Base-by-base conservation (phyloP, 2,113 vertebrate species). In the Chinchilla lanigera region DNA sequence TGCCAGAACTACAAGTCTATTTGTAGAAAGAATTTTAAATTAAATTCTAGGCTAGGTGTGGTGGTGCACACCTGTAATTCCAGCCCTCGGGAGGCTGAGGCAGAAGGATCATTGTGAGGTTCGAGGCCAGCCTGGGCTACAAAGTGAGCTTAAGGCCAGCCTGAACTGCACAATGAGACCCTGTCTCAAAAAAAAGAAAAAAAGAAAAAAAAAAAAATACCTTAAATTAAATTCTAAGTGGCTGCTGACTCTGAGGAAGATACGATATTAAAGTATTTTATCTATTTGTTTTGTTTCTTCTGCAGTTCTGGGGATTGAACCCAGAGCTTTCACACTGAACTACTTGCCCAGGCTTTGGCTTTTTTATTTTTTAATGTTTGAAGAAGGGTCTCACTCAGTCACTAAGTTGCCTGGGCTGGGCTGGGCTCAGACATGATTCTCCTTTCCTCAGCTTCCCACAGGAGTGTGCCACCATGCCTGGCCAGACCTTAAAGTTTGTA, bases 1-100 rank as follows among this genome's bases (percentile, higher is more conserved):
- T 35, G 33, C 20, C 81, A 80, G 61, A 86, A 86, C 28, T n/a
- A 33, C 33, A 90, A 50, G 73, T 69, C 35, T 73, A 54, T 30
- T 41, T 28, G 20, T 63, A n/a, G 12, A 95, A 93, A 47, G 41
- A 89, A 81, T 65, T 91, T 95, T 85, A n/a, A 81, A 95, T 14
- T 47, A 28, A 95, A 71, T 41, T 85, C 81, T 71, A 54, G 47
- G 47, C 47, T 9, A 50, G 47, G 47, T 50, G 47, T 50, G 47
- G 47, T 50, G 47, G 47, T 50, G 5, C 47, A 50, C 9, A 50
- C 47, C 47, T 50, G 9, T 50, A 50, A 50, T 50, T 9, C 47
- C 9, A 9, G 47, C 47, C 5, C 9, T 50, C 47, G 47, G 47
- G 47, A 9, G 47, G 47, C 5, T 50, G 47, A 50, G 47, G 47